Evolutionary conservation across 2,797 vertebrate species (phyloP).

Genomic region (Typhlichthys eigenmanni): DNA sequence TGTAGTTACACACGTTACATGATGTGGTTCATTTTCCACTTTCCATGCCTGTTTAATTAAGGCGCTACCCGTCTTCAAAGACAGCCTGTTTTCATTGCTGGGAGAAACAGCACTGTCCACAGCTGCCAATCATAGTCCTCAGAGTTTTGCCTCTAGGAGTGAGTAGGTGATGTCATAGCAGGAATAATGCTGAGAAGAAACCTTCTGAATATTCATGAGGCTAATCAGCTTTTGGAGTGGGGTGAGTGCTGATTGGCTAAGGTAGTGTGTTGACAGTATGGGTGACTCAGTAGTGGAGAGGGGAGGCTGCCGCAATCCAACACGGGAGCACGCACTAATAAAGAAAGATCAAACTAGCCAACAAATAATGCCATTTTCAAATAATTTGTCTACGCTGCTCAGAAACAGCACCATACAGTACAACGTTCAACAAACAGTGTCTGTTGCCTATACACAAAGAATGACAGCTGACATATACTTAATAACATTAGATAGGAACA

Average conservation of each 20-base stretch:
- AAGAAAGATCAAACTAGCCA: no score
- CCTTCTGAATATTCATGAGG: conserved; percentile 57
- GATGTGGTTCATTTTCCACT: not conserved
- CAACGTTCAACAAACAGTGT: no score
- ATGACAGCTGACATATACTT: not conserved
- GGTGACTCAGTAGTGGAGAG: conserved; percentile 38
- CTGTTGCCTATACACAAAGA: no score
- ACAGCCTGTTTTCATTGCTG: not conserved
- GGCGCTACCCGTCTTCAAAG: not conserved
- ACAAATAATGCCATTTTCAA: not conserved
- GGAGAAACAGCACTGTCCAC: not conserved
- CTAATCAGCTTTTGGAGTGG: conserved; percentile 43
- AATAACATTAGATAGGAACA: no score
- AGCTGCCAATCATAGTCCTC: conserved; percentile 17
- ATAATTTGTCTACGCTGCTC: no score
- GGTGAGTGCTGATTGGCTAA: conserved; percentile 45
- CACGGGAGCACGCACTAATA: not conserved
- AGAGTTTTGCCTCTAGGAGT: conserved; percentile 13
- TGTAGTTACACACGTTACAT: not conserved
- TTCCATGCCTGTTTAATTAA: not conserved
- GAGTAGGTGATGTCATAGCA: conserved; percentile 49
- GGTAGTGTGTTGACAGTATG: conserved; percentile 38
- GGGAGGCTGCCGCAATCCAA: conserved; percentile 19
- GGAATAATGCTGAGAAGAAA: conserved; percentile 36
- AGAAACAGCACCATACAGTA: no score